Base-by-base conservation (phyloP, 2,797 vertebrate species). In the Coregonus ussuriensis region DNA sequence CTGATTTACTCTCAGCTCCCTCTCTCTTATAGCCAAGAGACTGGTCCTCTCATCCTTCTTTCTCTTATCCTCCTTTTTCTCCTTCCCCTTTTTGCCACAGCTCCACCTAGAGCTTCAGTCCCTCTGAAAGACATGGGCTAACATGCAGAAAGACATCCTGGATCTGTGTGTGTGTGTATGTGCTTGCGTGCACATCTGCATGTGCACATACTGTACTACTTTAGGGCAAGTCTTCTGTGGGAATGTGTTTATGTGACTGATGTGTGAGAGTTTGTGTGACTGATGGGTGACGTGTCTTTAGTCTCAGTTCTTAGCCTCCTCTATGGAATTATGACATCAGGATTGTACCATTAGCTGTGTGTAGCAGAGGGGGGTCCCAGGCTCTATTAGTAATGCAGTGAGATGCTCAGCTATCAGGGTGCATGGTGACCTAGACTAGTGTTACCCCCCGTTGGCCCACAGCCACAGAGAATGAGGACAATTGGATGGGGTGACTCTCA, bases 401-500 rank as follows among this genome's bases (percentile, higher is more conserved):
- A 68, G 67, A 79, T 35, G 71, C 81, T 89, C 74, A 35, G 82
- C 84, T 85, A 83, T 83, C 72, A 85, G 87, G 79, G 83, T 81
- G 80, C 18, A 15, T 78, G 33, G 82, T 83, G 80, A 89, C 79
- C 72, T 75, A 81, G 79, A 74, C 71, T 80, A 80, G 59, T 62
- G 59, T 9, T 21, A 21, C 59, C 59, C 7, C 84, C 86, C 79
- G 74, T 77, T 91, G 92, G 89, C 92, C 90, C 89, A 93, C 87
- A 91, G 92, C 86, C 91, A 91, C 86, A 63, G 33, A 18, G 9
- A n/a, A 69, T 51, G 31, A 41, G 47, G 71, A 62, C 70, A 51
- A 71, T 70, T 15, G 21, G 53, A 63, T 72, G 74, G 74, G 41
- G 68, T 70, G 63, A 31, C 47, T 9, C 9, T 53, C 31, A 51